Percentiles rank a stretch among this genome's conserved stretches.
phyloP scores from a whole-genome alignment of 2,797 vertebrate genomes.

The Halcyon smyrnensis region DNA sequence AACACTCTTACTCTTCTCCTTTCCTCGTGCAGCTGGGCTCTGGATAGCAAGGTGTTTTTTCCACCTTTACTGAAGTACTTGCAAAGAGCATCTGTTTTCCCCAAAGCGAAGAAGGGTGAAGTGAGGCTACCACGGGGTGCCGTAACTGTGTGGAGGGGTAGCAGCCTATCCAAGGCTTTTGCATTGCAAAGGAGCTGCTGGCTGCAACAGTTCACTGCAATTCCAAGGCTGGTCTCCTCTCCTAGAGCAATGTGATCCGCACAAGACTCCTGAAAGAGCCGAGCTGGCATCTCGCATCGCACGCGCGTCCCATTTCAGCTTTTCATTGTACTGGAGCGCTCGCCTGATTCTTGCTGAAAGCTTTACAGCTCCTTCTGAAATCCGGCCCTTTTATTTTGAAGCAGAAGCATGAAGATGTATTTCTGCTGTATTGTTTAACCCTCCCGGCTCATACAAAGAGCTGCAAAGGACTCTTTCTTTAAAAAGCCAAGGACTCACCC shows the following conservation, averaged over 20 bases:
- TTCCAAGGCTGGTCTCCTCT: background rate
- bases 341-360: background rate
- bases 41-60: background rate
- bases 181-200: background rate
- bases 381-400: background rate
- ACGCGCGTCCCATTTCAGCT: background rate
- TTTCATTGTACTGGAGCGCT: slow-evolving; percentile 26
- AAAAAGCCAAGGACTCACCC: background rate
- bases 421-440: slow-evolving; percentile 18
- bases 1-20: background rate
- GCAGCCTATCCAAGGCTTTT: background rate
- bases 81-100: background rate
- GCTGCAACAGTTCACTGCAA: background rate
- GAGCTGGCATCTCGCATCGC: background rate
- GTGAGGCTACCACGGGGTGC: background rate
- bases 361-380: slow-evolving; percentile 32
- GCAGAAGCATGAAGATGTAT: background rate
- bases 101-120: background rate
- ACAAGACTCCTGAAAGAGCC: background rate
- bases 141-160: background rate
- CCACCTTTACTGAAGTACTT: background rate
- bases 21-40: background rate
- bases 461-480: background rate
- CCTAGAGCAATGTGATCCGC: background rate
- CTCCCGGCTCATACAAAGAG: background rate